Percentiles rank a stretch among this genome's conserved stretches.
Conservation (phyloP, 2,797 vertebrate species). For the Luscinia megarhynchos region DNA sequence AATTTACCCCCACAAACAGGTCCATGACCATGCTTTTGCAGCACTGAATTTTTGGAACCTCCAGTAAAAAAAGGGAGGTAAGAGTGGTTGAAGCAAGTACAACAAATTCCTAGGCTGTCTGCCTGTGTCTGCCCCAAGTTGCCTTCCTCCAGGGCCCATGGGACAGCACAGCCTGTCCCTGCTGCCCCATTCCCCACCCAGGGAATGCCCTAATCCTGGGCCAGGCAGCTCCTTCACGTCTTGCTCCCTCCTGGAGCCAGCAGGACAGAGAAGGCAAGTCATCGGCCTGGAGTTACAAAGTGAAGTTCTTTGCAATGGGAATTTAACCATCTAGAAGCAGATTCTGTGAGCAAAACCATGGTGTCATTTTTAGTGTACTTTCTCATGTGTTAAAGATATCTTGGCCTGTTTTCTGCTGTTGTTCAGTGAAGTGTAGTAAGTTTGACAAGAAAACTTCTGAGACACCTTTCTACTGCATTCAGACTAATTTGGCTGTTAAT, state of each 20-base stretch:
- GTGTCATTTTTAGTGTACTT: not conserved
- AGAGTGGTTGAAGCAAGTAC: not conserved
- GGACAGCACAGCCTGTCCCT: not conserved
- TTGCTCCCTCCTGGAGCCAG: not conserved
- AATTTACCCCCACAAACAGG: not conserved
- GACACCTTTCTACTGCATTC: not conserved
- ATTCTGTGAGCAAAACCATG: not conserved
- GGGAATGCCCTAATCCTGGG: no score
- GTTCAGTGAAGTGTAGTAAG: not conserved
- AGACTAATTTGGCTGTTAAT: not conserved
- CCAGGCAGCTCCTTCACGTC: not conserved
- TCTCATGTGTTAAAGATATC: not conserved
- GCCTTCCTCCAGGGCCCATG: not conserved
- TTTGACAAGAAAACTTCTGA: not conserved
- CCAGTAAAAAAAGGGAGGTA: accelerated
- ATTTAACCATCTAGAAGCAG: not conserved
- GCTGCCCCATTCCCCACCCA: not conserved
- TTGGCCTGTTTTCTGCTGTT: not conserved
- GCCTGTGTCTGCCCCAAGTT: accelerated
- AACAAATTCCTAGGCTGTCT: not conserved
- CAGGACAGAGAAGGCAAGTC: accelerated
- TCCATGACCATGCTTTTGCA: accelerated
- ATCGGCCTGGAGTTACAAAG: not conserved
- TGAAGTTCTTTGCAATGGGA: not conserved
- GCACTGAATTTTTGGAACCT: not conserved